Evolutionary conservation across 2,888 invertebrate species (phyloP).

Genomic region (Orthonychiurus folsomi): DNA sequence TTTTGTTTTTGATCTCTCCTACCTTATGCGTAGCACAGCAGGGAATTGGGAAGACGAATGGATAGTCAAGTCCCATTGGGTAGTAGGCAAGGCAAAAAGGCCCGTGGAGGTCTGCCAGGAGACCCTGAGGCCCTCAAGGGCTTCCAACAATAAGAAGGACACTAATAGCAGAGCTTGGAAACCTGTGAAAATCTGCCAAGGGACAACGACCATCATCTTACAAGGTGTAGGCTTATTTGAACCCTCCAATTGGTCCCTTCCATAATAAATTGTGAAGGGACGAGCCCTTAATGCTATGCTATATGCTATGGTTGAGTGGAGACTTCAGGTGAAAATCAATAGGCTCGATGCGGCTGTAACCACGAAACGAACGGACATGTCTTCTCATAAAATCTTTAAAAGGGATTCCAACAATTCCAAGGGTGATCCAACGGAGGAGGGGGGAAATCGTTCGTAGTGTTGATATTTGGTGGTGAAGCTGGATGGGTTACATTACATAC

Average conservation of each 20-base stretch:
- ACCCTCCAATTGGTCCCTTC: not conserved
- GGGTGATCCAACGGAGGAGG: not conserved
- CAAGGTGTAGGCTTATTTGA: not conserved
- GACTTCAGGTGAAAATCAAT: conserved; percentile 1
- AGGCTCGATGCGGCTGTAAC: no score
- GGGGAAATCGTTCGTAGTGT: not conserved
- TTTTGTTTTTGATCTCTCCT: not conserved
- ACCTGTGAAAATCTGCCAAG: not conserved
- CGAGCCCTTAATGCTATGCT: not conserved
- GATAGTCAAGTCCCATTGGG: no score
- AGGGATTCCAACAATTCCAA: conserved; percentile 1
- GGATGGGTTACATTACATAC: not conserved
- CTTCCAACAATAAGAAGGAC: not conserved
- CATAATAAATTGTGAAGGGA: not conserved
- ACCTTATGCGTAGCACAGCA: conserved; percentile 1
- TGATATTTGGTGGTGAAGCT: not conserved
- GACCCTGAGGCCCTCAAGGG: not conserved
- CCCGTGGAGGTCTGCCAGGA: not conserved
- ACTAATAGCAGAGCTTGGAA: conserved; percentile 1
- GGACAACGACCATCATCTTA: no score
- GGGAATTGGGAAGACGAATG: not conserved
- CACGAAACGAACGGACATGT: not conserved
- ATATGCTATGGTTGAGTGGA: not conserved
- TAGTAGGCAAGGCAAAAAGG: no score
- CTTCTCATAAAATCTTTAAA: not conserved